Evolutionary conservation across 92 coral and sea anemone species (phyloP).

Genomic region (Paramuricea clavata): DNA sequence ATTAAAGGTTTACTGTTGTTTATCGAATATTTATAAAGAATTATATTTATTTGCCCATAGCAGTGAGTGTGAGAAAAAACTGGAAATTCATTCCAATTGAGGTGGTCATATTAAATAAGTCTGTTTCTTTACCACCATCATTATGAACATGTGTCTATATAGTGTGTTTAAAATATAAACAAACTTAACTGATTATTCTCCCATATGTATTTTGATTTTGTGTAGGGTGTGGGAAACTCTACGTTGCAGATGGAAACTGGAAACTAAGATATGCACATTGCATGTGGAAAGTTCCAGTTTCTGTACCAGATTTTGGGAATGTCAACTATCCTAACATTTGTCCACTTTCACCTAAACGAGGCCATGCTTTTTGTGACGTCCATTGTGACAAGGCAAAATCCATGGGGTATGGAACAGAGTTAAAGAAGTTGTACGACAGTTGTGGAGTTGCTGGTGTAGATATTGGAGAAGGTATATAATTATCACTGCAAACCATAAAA

Average conservation of each 20-base stretch:
- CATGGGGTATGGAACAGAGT: slow-evolving; percentile 12
- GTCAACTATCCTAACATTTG: slow-evolving; percentile 56
- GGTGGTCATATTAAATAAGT: no score
- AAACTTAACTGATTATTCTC: no score
- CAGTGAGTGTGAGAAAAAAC: no score
- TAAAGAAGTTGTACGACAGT: neutral
- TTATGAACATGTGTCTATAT: no score
- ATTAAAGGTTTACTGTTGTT: no score
- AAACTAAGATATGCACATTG: slow-evolving; percentile 37
- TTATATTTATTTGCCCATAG: no score
- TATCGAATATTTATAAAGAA: no score
- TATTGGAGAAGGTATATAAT: neutral
- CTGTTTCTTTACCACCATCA: no score
- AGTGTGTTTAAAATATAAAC: no score
- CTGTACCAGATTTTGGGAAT: slow-evolving; percentile 34
- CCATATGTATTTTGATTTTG: no score
- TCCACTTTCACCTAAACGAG: slow-evolving; percentile 56
- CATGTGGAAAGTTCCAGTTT: slow-evolving; percentile 59
- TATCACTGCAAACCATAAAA: no score
- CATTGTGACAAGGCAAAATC: slow-evolving; percentile 37
- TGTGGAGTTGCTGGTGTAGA: neutral
- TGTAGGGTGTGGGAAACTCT: slow-evolving; percentile 56
- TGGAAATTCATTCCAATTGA: no score
- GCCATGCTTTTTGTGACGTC: slow-evolving; percentile 45
- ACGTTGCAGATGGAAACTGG: slow-evolving; percentile 62